phyloP scores from a whole-genome alignment of 2,113 vertebrate genomes.

The Struthidea cinerea region DNA sequence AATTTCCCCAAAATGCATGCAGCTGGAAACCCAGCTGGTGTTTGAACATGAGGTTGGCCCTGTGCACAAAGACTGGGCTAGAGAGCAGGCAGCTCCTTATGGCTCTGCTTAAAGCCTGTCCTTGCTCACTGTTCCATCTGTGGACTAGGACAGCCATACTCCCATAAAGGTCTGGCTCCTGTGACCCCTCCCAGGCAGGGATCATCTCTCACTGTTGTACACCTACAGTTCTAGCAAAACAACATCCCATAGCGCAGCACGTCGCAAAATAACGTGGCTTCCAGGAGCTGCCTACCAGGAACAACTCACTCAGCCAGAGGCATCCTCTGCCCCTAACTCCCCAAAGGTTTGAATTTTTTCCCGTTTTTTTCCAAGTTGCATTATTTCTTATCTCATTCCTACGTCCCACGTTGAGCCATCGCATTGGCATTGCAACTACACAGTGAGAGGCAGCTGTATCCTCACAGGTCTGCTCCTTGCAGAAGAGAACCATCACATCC shows the following conservation, averaged over 20 bases:
- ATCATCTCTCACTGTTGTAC: background rate
- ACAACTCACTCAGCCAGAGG: background rate
- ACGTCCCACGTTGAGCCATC: accelerated
- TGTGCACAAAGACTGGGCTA: background rate
- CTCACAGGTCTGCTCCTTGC: background rate
- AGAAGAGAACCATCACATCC: background rate
- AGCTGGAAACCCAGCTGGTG: background rate
- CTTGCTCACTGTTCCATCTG: background rate
- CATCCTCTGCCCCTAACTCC: background rate
- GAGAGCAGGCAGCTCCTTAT: background rate
- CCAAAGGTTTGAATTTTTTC: background rate
- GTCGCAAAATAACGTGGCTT: accelerated
- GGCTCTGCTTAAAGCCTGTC: background rate
- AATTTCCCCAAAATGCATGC: slow-evolving; percentile 12
- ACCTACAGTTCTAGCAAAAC: background rate
- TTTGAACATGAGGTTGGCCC: background rate
- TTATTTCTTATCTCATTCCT: background rate
- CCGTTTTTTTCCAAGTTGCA: background rate
- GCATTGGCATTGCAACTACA: accelerated
- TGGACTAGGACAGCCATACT: background rate
- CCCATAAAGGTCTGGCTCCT: background rate
- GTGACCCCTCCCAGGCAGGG: background rate
- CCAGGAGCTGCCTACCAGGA: background rate
- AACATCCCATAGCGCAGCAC: accelerated
- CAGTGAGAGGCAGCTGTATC: background rate